Base-by-base conservation (phyloP, 2,797 vertebrate species). In the Hyperoplus lanceolatus region DNA sequence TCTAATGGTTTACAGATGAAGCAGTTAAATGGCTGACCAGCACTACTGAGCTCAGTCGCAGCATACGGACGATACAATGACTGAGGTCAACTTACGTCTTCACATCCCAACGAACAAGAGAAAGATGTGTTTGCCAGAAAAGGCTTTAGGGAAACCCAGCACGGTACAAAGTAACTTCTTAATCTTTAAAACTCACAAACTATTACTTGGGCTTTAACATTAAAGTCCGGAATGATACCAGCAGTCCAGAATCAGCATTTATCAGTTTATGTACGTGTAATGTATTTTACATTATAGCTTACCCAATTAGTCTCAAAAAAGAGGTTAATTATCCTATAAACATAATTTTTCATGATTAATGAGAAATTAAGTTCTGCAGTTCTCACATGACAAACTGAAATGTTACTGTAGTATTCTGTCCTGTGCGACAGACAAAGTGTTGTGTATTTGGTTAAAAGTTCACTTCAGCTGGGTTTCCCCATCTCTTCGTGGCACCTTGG, bases 191-290 rank as follows among this genome's bases (percentile, higher is more conserved):
- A 76, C 14, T 67, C 8, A 62, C 46, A 70, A 49, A 71, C 18
- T 0, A 70, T 80, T 21, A 70, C 45, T 10, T n/a, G 3, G 59
- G 75, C 16, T 75, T 70, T 69, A 53, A 69, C 29, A 75, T 7
- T 39, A 8, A 76, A 74, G 58, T 80, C 57, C 3, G 77, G 86
- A 91, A 93, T 89, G 83, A 83, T 42, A 46, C 8, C 56, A 70
- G 58, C 69, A 54, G 42, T 29, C 77, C 15, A 67, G 57, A 74
- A 41, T 50, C 51, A 68, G 48, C 18, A 51, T 12, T 13, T 1
- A 10, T 60, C 9, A 18, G 16, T 50, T 6, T 61, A 36, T 74
- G 66, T 42, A 72, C 50, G 45, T 29, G 29, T 29, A 29, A 29
- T 29, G 3, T 3, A 39, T 66, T 63, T 62, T 38, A 74, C 29